A percentile compares a stretch with the other conserved stretches of the same genome.
Conservation (phyloP, 2,888 invertebrate species). For the Acronicta alni region DNA sequence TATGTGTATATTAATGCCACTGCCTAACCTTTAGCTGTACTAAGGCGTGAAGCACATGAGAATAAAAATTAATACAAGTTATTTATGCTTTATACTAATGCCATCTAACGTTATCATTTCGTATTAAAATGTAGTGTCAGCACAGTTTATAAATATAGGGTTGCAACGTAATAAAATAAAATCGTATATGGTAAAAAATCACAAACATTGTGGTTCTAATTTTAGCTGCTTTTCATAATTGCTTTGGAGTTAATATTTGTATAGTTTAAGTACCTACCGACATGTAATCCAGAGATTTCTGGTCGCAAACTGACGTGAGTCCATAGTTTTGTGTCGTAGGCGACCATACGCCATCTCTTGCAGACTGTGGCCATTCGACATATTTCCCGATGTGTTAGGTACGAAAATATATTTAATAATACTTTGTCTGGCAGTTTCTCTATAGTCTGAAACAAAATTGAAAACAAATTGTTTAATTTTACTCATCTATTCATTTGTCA, state of each 20-base stretch:
- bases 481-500: constrained; percentile 27
- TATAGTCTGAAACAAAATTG: constrained; percentile 92
- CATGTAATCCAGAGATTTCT: constrained; percentile 98
- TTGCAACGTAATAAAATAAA: constrained; percentile 22
- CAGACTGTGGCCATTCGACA: constrained; percentile 98
- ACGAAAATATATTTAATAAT: constrained; percentile 97
- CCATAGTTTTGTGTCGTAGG: constrained; percentile 98
- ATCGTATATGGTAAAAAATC: constrained; percentile 42
- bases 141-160: constrained; percentile 21
- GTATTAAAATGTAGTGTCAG: not conserved
- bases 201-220: constrained; percentile 16
- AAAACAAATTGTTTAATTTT: constrained; percentile 19
- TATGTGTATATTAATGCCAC: not conserved
- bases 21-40: not conserved
- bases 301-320: constrained; percentile 98
- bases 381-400: constrained; percentile 97
- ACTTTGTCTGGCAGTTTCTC: constrained; percentile 99
- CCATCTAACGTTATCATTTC: constrained; percentile 31
- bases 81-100: constrained; percentile 10
- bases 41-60: not conserved
- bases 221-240: constrained; percentile 5
- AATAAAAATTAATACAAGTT: not conserved
- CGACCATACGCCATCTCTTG: constrained; percentile 98
- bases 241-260: constrained; percentile 23
- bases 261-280: constrained; percentile 82